A percentile compares a stretch with the other conserved stretches of the same genome.
phyloP scores from a whole-genome alignment of 2,888 invertebrate genomes.

The Scaeva pyrastri region DNA sequence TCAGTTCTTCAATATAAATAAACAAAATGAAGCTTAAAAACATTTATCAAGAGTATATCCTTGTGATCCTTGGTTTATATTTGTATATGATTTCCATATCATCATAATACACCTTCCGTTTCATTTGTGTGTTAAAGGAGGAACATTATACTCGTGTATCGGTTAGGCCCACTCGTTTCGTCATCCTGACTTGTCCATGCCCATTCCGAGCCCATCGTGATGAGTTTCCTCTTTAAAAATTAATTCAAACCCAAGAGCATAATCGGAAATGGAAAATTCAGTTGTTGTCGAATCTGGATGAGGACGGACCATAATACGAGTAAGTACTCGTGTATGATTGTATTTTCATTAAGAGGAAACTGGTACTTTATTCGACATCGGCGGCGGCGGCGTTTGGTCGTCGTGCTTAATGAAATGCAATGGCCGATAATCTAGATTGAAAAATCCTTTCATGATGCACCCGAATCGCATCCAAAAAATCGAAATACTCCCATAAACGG shows the following conservation, averaged over 20 bases:
- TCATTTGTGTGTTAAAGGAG: not conserved
- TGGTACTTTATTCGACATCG: not conserved
- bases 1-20: slow-evolving; percentile 21
- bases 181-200: no score
- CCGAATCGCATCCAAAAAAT: no score
- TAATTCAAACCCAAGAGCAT: slow-evolving; percentile 15
- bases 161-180: not conserved
- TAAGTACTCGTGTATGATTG: not conserved
- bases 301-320: not conserved
- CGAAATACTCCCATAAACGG: not conserved
- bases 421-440: slow-evolving; percentile 36
- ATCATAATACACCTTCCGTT: not conserved
- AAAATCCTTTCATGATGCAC: slow-evolving; percentile 26
- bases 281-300: slow-evolving; percentile 1
- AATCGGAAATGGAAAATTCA: slow-evolving; percentile 37
- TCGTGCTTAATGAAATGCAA: slow-evolving; percentile 10
- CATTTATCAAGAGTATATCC: slow-evolving; percentile 13
- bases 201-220: not conserved
- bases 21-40: slow-evolving; percentile 13
- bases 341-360: not conserved
- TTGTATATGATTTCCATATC: slow-evolving; percentile 21
- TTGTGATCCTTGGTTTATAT: slow-evolving; percentile 5
- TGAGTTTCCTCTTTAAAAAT: not conserved
- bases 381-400: no score
- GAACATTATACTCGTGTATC: not conserved